Base-by-base conservation (phyloP, 1,140 invertebrate species). In the Riptortus pedestris region DNA sequence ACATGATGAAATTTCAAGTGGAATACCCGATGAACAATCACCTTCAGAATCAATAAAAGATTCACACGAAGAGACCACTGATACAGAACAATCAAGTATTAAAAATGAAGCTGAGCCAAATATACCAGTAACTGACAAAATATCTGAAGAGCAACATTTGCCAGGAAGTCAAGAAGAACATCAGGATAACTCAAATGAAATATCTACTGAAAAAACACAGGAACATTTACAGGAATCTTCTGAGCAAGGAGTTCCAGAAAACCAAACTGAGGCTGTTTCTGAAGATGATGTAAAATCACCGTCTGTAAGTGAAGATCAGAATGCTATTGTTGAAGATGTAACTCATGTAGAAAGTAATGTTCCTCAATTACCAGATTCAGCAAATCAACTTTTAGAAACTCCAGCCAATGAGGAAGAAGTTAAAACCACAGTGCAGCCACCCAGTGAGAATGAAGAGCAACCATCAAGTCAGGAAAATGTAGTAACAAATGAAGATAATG, bases 331-430 rank as follows among this genome's bases (percentile, higher is more conserved):
- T 7, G 31, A 38, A 51, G 47, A 24, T 31, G 33, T 63, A 3
- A 60, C 65, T 27, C 26, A 60, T 14, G 43, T 51, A 28, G 55
- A 31, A 33, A 63, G 38, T 52, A 22, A 12, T 7, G 57, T 14
- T 5, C 65, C 55, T 22, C 33, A 38, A 45, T 27, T n/a, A 52
- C 52, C 47, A 60, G 61, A 66, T 48, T 45, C 27, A 43, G 51
- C 60, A 20, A 55, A 51, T 63, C 45, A 65, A 63, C 60, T 69
- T 43, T 65, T 70, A 43, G 68, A 66, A 65, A 63, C 63, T 24
- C 61, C 57, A 28, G 65, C 66, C 26, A 63, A 63, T n/a, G 33
- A 52, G 3, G 67, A 27, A 62, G n/a, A 69, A 58, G 43, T 66
- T 58, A 47, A 55, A 22, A 59, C 65, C 60, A 51, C 68, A 66